Conservation (phyloP, 2,113 vertebrate genomes). For the Pachypanchax playfairii region DNA sequence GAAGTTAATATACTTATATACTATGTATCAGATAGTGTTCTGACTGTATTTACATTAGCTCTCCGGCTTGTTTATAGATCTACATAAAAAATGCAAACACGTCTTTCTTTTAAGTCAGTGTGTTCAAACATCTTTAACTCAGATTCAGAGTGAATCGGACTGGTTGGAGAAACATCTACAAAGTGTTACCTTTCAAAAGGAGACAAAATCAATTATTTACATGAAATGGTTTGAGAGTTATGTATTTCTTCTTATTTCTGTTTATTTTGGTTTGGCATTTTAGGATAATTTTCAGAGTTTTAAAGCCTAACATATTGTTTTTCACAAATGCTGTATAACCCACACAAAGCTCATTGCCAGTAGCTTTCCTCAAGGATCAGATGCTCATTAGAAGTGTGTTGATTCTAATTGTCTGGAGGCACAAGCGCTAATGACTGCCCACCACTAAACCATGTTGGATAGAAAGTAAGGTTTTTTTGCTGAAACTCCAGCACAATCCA, state of each 20-base stretch:
- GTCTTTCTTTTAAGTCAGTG: too few relatives aligned
- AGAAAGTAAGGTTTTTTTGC: neutral
- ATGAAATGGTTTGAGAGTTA: neutral
- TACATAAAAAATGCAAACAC: too few relatives aligned
- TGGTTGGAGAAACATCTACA: too few relatives aligned
- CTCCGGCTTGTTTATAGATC: too few relatives aligned
- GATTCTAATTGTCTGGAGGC: slow-evolving; percentile 42
- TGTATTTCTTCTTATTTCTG: neutral
- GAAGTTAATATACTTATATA: too few relatives aligned
- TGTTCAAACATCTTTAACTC: too few relatives aligned
- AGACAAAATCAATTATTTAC: too few relatives aligned
- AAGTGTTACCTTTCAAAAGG: too few relatives aligned
- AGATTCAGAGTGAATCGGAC: too few relatives aligned
- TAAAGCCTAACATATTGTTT: neutral
- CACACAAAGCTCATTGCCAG: slow-evolving; percentile 14
- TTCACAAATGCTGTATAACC: slow-evolving; percentile 21
- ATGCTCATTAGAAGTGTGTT: slow-evolving; percentile 48
- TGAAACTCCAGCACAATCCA: slow-evolving; percentile 19
- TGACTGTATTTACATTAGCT: too few relatives aligned
- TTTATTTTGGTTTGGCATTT: neutral
- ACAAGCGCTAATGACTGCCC: slow-evolving; percentile 10
- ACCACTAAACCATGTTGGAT: neutral
- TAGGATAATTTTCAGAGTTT: neutral
- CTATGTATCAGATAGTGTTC: too few relatives aligned
- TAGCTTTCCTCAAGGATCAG: slow-evolving; percentile 40